These are phyloP conservation scores for Lepus timidus DNA, from an alignment of 2,113 vertebrate genomes.

Conservation along the genomic window DNA sequence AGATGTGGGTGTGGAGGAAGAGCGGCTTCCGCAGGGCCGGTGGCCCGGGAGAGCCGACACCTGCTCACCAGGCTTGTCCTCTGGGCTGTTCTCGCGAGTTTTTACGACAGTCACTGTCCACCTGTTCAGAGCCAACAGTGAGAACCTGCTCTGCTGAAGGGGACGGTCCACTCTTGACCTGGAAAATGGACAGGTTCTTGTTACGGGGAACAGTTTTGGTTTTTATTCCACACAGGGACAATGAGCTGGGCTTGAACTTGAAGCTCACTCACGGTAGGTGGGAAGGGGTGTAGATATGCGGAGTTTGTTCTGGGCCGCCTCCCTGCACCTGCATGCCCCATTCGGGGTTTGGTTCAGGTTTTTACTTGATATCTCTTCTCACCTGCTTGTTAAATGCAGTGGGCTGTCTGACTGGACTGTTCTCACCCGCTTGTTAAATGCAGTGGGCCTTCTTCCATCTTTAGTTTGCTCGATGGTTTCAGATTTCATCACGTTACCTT, in stretches of 20 bases:
- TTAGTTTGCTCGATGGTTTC: neutral
- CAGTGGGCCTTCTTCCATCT: neutral
- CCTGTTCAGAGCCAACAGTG: neutral
- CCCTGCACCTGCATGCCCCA: rapidly evolving
- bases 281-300: neutral
- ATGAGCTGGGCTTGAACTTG: neutral
- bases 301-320: rapidly evolving
- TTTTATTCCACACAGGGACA: neutral
- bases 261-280: neutral
- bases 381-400: neutral
- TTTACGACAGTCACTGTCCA: neutral
- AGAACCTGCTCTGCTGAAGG: neutral
- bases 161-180: neutral
- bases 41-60: neutral
- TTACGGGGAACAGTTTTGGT: neutral
- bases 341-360: neutral
- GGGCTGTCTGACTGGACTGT: neutral
- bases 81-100: neutral
- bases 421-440: neutral
- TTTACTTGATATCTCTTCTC: neutral
- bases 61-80: neutral
- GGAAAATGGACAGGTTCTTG: neutral
- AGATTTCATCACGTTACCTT: neutral
- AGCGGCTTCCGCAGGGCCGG: rapidly evolving
- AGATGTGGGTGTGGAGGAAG: rapidly evolving